Conservation (phyloP, 2,888 invertebrate species). For the Acrobasis suavella region DNA sequence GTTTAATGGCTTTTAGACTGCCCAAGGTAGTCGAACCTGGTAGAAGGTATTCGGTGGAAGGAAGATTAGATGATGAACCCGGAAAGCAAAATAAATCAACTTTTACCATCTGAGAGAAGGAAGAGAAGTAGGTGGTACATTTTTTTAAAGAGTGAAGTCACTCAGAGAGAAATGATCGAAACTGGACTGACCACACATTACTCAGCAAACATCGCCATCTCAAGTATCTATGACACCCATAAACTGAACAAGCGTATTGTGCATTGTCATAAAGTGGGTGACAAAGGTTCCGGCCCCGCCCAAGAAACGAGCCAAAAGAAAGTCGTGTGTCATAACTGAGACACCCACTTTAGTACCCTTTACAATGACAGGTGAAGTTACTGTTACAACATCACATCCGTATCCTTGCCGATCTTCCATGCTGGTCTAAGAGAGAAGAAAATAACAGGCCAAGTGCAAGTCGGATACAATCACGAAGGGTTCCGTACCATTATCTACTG, state of each 20-base stretch:
- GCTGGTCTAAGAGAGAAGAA: too few species aligned
- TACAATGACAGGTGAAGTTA: conserved; percentile 6
- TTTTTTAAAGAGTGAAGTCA: too few species aligned
- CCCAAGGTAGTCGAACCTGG: too few species aligned
- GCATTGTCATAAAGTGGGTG: conserved; percentile 29
- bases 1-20: too few species aligned
- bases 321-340: conserved; percentile 33
- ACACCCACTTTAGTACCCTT: conserved; percentile 23
- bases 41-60: too few species aligned
- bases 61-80: too few species aligned
- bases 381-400: conserved; percentile 3
- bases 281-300: conserved; percentile 31
- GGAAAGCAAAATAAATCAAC: too few species aligned
- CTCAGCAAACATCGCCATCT: neutral
- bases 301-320: conserved; percentile 31
- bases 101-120: too few species aligned
- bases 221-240: conserved; percentile 6
- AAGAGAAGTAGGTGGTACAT: too few species aligned
- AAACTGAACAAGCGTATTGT: conserved; percentile 33
- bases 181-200: neutral
- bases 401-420: neutral
- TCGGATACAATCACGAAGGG: too few species aligned
- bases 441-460: too few species aligned
- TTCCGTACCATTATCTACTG: too few species aligned
- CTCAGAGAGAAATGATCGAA: neutral